A percentile compares a stretch with the other conserved stretches of the same genome.
Conservation (phyloP, 2,113 vertebrate genomes). For the Coracopsis vasa region DNA sequence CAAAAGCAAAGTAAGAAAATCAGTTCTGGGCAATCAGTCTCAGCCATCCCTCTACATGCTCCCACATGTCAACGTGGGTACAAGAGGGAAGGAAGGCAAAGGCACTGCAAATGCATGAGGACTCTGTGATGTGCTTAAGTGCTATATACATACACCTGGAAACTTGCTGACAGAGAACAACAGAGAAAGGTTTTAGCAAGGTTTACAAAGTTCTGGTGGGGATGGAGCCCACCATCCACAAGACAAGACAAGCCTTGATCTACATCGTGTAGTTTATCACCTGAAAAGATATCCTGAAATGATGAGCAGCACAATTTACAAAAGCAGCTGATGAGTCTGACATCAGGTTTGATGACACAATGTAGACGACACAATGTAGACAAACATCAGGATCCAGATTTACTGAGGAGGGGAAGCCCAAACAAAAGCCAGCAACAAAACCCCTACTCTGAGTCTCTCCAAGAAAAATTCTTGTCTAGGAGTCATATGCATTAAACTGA, state of each 20-base stretch:
- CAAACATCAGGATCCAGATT: not conserved
- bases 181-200: not conserved
- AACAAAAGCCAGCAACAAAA: not conserved
- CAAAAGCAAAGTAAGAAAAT: not conserved
- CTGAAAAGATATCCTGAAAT: not conserved
- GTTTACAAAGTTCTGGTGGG: not conserved
- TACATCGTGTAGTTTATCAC: not conserved
- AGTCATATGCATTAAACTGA: not conserved
- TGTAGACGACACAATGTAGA: not conserved
- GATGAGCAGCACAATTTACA: not conserved
- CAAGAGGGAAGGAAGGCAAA: not conserved
- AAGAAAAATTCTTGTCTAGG: not conserved
- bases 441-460: accelerated
- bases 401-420: not conserved
- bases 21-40: not conserved
- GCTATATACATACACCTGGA: not conserved
- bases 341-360: not conserved
- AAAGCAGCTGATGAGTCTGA: not conserved
- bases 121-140: not conserved
- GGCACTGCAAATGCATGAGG: not conserved
- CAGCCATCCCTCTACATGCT: not conserved
- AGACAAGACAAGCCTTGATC: not conserved
- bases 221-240: not conserved
- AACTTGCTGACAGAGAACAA: not conserved
- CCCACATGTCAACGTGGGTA: not conserved